Base-by-base conservation (phyloP, 2,888 invertebrate species). In the Troides oblongomaculatus region DNA sequence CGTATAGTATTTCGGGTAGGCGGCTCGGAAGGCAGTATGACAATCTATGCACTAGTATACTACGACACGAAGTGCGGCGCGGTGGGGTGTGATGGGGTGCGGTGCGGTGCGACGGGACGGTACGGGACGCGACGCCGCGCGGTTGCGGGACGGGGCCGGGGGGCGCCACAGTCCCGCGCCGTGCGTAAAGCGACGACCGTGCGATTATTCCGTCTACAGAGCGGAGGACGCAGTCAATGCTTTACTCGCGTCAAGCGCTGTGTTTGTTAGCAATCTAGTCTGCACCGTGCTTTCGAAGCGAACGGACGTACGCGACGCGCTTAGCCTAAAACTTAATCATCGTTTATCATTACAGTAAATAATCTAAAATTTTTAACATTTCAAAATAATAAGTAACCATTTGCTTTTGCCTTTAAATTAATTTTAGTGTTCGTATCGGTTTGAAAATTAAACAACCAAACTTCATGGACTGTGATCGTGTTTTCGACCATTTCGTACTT, bases 131-230 rank as follows among this genome's bases (percentile, higher is more conserved):
- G 30, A 30, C 30, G 30, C 30, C 30, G 30, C 30, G 39, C 8
- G 39, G 10, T 10, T 65, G 39, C 39, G 39, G 8, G 7, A 8
- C 39, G 39, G 39, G 39, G 76, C 76, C 74, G 73, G 74, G 77
- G 77, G 78, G 77, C 71, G 80, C 77, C 76, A 76, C 77, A 76
- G 77, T 75, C 77, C 74, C 75, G 76, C 74, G 78, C 77, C 76
- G 79, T 77, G 77, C 79, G 79, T 80, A 77, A 62, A 69, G 79
- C 79, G 79, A 61, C 80, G 81, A 76, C 76, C 77, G 77, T 83
- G 88, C 88, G 87, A 87, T 89, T 89, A 87, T 88, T 87, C 89
- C 86, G 90, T 90, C 90, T 89, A 84, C 85, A 83, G 83, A 86
- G 83, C 82, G 85, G 84, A 84, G 84, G 83, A 81, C 14, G 59